These are phyloP conservation scores for Amphipyra berbera DNA, from an alignment of 2,888 invertebrate species.

Conservation along the genomic window DNA sequence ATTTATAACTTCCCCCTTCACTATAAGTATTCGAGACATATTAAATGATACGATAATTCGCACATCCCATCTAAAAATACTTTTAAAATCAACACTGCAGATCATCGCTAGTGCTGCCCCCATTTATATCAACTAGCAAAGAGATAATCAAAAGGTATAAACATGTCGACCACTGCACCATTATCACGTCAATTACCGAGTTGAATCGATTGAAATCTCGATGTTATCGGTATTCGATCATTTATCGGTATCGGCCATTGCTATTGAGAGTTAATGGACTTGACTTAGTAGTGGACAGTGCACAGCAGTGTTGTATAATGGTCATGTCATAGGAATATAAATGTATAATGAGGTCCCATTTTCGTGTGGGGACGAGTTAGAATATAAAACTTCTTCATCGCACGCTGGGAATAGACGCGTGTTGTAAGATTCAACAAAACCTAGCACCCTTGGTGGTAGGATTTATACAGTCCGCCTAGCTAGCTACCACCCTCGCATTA, in stretches of 20 bases:
- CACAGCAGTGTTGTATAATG: conserved; percentile 1
- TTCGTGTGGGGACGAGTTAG: too few relatives aligned
- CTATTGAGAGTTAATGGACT: conserved; percentile 13
- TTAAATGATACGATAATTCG: too few relatives aligned
- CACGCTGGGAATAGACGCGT: too few relatives aligned
- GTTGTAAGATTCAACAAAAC: too few relatives aligned
- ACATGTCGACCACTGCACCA: conserved; percentile 57
- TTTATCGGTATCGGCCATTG: conserved; percentile 49
- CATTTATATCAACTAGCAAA: conserved; percentile 32
- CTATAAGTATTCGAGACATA: too few relatives aligned
- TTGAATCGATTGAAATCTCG: conserved; percentile 59
- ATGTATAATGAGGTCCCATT: too few relatives aligned
- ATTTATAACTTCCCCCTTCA: too few relatives aligned
- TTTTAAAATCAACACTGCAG: conserved; percentile 6
- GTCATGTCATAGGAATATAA: not conserved
- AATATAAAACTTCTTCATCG: too few relatives aligned
- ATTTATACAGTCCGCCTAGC: too few relatives aligned
- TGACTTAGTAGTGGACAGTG: conserved; percentile 4
- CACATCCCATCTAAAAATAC: not conserved
- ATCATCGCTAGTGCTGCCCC: conserved; percentile 8
- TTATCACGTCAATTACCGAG: conserved; percentile 68
- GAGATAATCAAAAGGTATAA: conserved; percentile 57
- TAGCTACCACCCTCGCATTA: too few relatives aligned
- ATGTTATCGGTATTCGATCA: conserved; percentile 58
- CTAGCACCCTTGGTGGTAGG: too few relatives aligned